Percentiles rank a stretch among this genome's conserved stretches.
Conservation (phyloP, 2,888 invertebrate genomes). For the Parnassius glacialis region DNA sequence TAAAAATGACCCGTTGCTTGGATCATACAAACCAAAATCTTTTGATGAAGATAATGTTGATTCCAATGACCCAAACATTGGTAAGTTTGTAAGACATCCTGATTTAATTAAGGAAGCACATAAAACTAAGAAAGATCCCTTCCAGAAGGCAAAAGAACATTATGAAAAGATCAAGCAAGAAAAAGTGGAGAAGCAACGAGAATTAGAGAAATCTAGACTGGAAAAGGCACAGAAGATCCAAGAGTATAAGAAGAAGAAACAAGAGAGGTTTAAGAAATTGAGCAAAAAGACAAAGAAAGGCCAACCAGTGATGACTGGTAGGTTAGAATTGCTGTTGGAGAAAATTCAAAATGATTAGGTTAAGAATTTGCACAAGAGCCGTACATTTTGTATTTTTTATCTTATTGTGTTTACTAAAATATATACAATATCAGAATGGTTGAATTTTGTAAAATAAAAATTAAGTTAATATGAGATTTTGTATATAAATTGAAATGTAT, state of each 20-base stretch:
- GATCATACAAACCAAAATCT: conserved; percentile 69
- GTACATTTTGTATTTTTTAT: background rate
- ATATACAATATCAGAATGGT: too few relatives aligned
- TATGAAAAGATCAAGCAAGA: conserved; percentile 79
- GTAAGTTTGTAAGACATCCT: conserved; percentile 69
- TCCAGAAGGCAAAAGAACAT: conserved; percentile 76
- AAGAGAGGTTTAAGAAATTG: conserved; percentile 85
- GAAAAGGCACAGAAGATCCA: conserved; percentile 83
- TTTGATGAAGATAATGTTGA: conserved; percentile 74
- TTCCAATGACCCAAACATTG: conserved; percentile 39
- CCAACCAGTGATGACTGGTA: conserved; percentile 92
- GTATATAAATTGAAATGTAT: too few relatives aligned
- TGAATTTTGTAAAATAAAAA: too few relatives aligned
- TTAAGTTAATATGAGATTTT: too few relatives aligned
- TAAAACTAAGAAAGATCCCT: conserved; percentile 61
- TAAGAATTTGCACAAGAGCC: background rate
- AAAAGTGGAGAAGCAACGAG: conserved; percentile 73
- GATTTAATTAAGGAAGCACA: conserved; percentile 47
- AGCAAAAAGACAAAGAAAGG: conserved; percentile 90
- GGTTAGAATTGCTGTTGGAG: conserved; percentile 88
- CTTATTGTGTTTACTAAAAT: too few relatives aligned
- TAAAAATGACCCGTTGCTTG: conserved; percentile 64
- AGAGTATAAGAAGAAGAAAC: conserved; percentile 85
- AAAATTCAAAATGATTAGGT: conserved; percentile 82
- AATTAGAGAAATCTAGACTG: conserved; percentile 68